A percentile compares a stretch with the other conserved stretches of the same genome.
Conservation (phyloP, 2,888 invertebrate genomes). For the Protonemura montana region DNA sequence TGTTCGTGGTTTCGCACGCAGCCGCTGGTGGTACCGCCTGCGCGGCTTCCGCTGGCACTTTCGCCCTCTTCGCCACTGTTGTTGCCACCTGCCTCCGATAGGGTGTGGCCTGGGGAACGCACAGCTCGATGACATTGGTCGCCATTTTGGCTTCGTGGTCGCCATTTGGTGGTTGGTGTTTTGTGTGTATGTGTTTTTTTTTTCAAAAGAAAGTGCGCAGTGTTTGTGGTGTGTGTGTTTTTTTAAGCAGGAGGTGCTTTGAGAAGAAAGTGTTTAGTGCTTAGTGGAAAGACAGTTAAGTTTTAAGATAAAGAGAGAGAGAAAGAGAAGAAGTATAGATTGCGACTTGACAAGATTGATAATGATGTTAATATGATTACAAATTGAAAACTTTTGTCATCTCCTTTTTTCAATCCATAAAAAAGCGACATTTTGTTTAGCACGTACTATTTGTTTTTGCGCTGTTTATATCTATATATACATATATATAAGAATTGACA, state of each 20-base stretch:
- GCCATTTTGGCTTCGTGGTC: neutral
- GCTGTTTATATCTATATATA: too few species aligned
- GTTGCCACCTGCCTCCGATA: conserved; percentile 88
- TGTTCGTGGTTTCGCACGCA: conserved; percentile 47
- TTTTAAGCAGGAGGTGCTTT: conserved; percentile 18
- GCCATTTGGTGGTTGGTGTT: neutral
- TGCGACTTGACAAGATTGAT: neutral
- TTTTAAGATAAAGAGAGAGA: neutral
- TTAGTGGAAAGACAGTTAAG: neutral
- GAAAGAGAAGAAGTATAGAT: neutral
- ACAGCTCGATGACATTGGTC: neutral
- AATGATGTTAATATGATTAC: neutral
- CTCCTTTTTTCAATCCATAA: neutral
- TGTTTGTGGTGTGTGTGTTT: neutral
- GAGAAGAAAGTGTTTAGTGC: conserved; percentile 9
- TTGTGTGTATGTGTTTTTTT: neutral
- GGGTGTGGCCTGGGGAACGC: conserved; percentile 80
- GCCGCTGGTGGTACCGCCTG: conserved; percentile 40
- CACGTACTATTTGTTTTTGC: neutral
- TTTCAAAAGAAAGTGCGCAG: neutral
- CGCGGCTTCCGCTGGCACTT: conserved; percentile 60
- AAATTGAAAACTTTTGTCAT: neutral
- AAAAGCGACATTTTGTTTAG: neutral
- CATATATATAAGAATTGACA: conserved; percentile 5
- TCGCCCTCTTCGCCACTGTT: conserved; percentile 82